Evolutionary conservation across 2,113 vertebrate species (phyloP), one percentile per base, ranked within the genome.

Genomic region (Hippoglossus stenolepis): DNA sequence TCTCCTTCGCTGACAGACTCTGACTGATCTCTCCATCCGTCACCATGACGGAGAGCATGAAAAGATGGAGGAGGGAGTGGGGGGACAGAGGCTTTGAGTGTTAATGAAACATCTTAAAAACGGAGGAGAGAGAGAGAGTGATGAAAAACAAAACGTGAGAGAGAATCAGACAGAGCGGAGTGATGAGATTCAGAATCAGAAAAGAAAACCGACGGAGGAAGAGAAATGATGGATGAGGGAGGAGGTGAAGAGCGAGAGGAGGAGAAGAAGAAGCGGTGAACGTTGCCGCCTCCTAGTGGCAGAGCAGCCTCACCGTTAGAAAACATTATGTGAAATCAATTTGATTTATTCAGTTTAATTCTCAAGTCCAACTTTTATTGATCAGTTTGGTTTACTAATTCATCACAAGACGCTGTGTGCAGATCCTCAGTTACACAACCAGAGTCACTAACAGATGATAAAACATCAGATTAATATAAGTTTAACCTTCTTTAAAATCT

Each of bases 251-350:
- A 14, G 49, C 20, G 0, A 38, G n/a, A 64, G 57, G 70, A 75
- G 2, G 70, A 60, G 18, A 40, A 71, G 38, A 71, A 20, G 66
- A 70, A 67, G 49, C 5, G 14, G 8, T 60, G 67, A 83, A 58
- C 69, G 38, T 18, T 86, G 73, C 84, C 66, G 76, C 90, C 91
- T 47, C 80, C 85, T 85, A 82, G 89, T 89, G 91, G 82, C 63
- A 13, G 4, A 68, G 1, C 8, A 38, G n/a, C 45, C 15, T 17
- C 45, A 49, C 4, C 5, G 45, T 49, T 49, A 6, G 2, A 49
- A 43, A 11, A 43, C 40, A 31, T 28, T 5, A 5, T 6, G 28
- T 31, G 28, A 31, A 31, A 31, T 31, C 28, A 3, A 12, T 13
- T 12, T 1, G 40, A 11, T 43, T 43, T 10, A 13, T 43, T 43